Evolutionary conservation across 2,113 vertebrate species (phyloP), one percentile per base, ranked within the genome.

Genomic region (Thermophis baileyi): DNA sequence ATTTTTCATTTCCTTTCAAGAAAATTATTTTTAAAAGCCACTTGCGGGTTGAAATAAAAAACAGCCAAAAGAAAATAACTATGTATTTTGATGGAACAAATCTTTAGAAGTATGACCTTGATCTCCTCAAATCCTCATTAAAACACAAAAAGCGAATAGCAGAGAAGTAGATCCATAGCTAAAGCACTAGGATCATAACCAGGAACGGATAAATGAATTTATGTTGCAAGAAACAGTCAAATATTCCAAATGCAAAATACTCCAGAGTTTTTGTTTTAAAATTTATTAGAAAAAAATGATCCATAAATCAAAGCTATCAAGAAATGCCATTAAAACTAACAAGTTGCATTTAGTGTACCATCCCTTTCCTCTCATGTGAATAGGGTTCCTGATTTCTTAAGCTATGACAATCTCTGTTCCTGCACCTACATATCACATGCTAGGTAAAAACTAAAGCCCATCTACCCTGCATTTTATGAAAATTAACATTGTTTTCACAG

Each of bases 61-160:
- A 60, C 50, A 94, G 74, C 0, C 60, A n/a, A 30, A 57, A 93
- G 35, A 14, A 90, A 93, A 24, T 49, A 87, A 22, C 90, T 91
- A 90, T 50, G 90, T 50, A 95, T 4, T 89, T 87, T 50, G 74
- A 40, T 87, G 69, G 81, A 90, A 94, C 90, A 96, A 89, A 94
- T 63, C 5, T 91, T 54, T 55, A 91, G 47, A 69, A 55, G 53
- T 63, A 40, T 46, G 57, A 88, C 55, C 85, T 47, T 91, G 50
- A 88, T 91, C 60, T 89, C 35, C n/a, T 91, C 89, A 54, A 69
- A 63, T 49, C 57, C 55, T n/a, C 51, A 93, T 60, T 93, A 60
- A 85, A 90, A 91, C 22, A 3, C n/a, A 51, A 91, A 88, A 87
- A 57, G 12, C 5, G 16, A 53, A 51, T n/a, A 57, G 16, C 46